A percentile compares a stretch with the other conserved stretches of the same genome.
These are phyloP conservation scores for Metopia argyrocephala DNA, from an alignment of 2,888 invertebrate species.

Conservation along the genomic window DNA sequence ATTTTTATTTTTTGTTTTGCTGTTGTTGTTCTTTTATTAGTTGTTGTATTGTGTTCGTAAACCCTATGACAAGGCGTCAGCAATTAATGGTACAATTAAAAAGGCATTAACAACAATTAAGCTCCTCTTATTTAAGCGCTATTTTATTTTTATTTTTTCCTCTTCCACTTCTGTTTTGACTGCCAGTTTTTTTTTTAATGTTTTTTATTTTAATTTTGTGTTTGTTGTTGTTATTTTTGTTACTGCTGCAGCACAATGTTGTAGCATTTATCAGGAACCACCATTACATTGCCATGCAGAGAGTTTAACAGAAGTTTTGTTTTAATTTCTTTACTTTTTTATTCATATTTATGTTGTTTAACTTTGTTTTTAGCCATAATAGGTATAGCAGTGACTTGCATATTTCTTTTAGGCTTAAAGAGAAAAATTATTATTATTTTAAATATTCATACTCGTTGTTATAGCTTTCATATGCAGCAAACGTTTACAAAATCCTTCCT, in stretches of 20 bases:
- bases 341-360: too few species aligned
- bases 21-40: background rate
- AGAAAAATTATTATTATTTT: too few species aligned
- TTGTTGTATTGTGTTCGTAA: constrained; percentile 15
- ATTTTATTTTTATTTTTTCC: constrained; percentile 25
- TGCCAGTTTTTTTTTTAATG: too few species aligned
- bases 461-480: too few species aligned
- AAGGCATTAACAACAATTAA: constrained; percentile 75
- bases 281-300: constrained; percentile 21
- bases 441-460: too few species aligned
- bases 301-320: background rate
- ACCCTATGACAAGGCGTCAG: constrained; percentile 67
- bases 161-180: background rate
- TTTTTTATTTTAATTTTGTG: background rate
- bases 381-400: too few species aligned
- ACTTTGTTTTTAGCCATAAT: too few species aligned
- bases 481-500: too few species aligned
- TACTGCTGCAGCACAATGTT: too few species aligned
- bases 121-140: constrained; percentile 59
- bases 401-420: too few species aligned
- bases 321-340: too few species aligned
- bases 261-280: constrained; percentile 32
- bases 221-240: constrained; percentile 16
- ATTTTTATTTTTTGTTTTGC: background rate
- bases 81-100: constrained; percentile 77